phyloP scores from a whole-genome alignment of 2,113 vertebrate genomes.

The Dolichallabes microphthalmus region DNA sequence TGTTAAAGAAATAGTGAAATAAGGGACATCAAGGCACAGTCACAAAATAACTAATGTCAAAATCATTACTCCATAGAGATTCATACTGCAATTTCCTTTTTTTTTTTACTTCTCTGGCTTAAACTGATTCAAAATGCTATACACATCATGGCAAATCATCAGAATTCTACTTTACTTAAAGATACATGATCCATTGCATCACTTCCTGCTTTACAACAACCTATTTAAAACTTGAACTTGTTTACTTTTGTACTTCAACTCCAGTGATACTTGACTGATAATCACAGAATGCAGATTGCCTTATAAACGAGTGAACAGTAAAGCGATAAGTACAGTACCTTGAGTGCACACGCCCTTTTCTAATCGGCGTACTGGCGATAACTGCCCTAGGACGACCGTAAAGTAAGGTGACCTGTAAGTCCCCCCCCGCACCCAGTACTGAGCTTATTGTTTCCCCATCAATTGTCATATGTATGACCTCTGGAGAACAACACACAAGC shows the following conservation, averaged over 20 bases:
- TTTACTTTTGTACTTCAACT: neutral
- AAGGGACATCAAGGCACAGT: no score
- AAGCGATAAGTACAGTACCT: conserved; percentile 9
- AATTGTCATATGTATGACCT: no score
- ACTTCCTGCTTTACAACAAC: neutral
- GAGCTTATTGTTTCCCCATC: neutral
- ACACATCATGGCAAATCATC: neutral
- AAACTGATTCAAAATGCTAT: neutral
- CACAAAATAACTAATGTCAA: no score
- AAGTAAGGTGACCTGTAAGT: neutral
- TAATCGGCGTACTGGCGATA: neutral
- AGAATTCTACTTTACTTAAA: no score
- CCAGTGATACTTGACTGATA: neutral
- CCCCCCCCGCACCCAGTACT: neutral
- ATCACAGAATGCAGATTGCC: neutral
- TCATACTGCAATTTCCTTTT: no score
- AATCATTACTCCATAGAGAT: no score
- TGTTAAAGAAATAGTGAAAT: no score
- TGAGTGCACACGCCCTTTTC: neutral
- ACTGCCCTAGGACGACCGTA: neutral
- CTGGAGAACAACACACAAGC: neutral
- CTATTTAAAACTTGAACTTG: neutral
- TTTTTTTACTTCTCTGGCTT: no score
- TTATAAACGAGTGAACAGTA: neutral
- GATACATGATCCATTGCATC: neutral